Percentiles rank a stretch among this genome's conserved stretches.
Conservation (phyloP, 2,113 vertebrate species). For the Tachuris rubrigastra region DNA sequence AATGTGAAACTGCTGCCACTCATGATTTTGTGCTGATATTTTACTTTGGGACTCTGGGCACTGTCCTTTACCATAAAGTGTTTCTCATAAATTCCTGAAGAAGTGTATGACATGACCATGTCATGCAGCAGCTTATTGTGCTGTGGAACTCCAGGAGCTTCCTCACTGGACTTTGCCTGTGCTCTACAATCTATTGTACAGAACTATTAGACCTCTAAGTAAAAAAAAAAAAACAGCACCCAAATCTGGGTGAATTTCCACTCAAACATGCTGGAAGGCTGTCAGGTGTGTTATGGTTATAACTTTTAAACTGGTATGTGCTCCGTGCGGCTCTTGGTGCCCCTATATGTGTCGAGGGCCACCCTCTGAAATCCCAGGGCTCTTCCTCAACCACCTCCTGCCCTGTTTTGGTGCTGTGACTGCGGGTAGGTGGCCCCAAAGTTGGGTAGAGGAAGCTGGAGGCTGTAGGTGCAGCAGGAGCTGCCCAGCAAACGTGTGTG, state of each 20-base stretch:
- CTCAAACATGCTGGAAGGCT: neutral
- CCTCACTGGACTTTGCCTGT: neutral
- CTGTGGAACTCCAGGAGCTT: neutral
- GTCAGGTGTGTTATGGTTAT: neutral
- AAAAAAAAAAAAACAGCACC: rapidly evolving
- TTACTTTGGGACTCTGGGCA: neutral
- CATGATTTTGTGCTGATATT: neutral
- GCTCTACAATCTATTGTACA: neutral
- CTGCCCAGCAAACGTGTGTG: neutral
- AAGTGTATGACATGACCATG: rapidly evolving
- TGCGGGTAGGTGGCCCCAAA: neutral
- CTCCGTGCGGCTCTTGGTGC: rapidly evolving
- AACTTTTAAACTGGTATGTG: neutral
- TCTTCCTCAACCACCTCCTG: neutral
- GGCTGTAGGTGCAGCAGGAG: neutral
- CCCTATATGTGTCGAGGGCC: rapidly evolving
- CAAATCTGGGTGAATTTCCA: neutral
- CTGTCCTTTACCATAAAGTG: neutral
- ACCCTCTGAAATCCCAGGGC: neutral
- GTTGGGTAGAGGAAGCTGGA: neutral
- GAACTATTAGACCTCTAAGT: neutral
- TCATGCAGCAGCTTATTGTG: neutral
- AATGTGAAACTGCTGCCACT: neutral
- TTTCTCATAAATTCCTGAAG: neutral
- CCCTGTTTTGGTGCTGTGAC: rapidly evolving